Evolutionary conservation across 2,797 vertebrate species (phyloP).

Genomic region (Psittacula echo): DNA sequence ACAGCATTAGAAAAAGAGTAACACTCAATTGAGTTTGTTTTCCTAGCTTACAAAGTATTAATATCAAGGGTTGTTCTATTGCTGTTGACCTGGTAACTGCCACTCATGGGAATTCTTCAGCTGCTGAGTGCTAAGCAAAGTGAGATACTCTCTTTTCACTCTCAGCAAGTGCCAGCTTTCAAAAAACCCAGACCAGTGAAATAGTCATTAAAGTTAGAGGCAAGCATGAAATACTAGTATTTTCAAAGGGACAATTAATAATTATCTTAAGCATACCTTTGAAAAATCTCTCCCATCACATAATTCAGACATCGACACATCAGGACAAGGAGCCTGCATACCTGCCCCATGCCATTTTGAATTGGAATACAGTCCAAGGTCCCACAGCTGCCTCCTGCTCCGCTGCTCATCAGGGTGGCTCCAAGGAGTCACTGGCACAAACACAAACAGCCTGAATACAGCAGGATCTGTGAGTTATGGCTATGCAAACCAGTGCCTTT

Average conservation of each 20-base stretch:
- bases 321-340: background rate
- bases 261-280: background rate
- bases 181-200: background rate
- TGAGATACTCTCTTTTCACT: background rate
- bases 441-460: rapidly evolving
- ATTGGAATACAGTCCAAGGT: background rate
- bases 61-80: background rate
- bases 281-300: background rate
- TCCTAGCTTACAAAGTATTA: constrained; percentile 2
- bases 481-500: background rate
- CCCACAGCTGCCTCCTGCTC: background rate
- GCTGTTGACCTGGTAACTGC: constrained; percentile 8
- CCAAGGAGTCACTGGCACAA: background rate
- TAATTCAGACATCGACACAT: background rate
- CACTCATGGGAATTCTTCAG: background rate
- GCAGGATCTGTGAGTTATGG: background rate
- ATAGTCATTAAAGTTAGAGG: background rate
- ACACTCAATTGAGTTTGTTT: background rate
- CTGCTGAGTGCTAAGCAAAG: background rate
- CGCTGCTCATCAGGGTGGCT: background rate
- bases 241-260: background rate
- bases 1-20: background rate
- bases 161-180: background rate
- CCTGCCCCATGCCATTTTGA: background rate
- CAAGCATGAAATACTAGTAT: background rate